Evolutionary conservation across 2,888 invertebrate species (phyloP).

Genomic region (Coelinius sp.): DNA sequence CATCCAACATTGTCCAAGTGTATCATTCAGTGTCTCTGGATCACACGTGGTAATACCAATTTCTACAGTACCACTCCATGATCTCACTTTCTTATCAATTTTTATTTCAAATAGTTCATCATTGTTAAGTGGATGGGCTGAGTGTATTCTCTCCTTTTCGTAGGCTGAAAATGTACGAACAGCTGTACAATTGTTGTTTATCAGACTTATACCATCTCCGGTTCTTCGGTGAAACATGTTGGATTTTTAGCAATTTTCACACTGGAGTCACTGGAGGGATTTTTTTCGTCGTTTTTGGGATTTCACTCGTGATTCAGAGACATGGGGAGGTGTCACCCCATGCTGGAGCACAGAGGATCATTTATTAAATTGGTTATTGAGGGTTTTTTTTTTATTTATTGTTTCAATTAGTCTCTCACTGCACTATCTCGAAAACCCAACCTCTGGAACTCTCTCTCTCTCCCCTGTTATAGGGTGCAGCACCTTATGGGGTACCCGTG

Average conservation of each 20-base stretch:
- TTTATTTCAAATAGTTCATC: constrained; percentile 89
- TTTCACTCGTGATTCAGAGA: constrained; percentile 31
- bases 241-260: neutral
- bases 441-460: no score
- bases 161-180: constrained; percentile 85
- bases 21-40: constrained; percentile 80
- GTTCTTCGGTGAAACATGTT: constrained; percentile 84
- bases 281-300: constrained; percentile 17
- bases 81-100: constrained; percentile 90
- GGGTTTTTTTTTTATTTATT: no score
- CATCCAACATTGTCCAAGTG: constrained; percentile 89
- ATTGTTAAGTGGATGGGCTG: constrained; percentile 83
- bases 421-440: no score
- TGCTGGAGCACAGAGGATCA: constrained; percentile 42
- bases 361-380: constrained; percentile 36
- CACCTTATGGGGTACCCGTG: no score
- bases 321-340: constrained; percentile 44
- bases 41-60: constrained; percentile 82
- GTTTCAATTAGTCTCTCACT: no score
- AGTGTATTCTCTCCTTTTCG: constrained; percentile 90
- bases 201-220: constrained; percentile 87
- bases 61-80: constrained; percentile 84
- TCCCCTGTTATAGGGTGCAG: no score
- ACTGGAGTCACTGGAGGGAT: constrained; percentile 33
- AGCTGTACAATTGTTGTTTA: constrained; percentile 88